phyloP scores from a whole-genome alignment of 2,888 invertebrate species.

The Mystacides longicornis region DNA sequence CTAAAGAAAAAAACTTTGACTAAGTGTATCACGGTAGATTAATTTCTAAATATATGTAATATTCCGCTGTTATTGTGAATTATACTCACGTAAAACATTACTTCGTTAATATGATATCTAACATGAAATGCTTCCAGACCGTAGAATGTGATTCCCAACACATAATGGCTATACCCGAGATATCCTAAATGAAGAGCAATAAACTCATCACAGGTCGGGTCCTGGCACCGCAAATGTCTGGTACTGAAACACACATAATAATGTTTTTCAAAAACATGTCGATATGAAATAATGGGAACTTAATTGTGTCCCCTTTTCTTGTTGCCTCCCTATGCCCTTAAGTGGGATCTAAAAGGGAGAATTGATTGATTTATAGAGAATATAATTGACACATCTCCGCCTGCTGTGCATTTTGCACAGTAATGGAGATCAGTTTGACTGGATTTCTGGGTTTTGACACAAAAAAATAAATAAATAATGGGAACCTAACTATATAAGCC shows the following conservation, averaged over 20 bases:
- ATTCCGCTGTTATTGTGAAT: no score
- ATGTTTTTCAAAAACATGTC: not conserved
- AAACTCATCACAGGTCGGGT: conserved; percentile 79
- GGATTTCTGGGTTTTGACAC: no score
- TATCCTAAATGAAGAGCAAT: conserved; percentile 84
- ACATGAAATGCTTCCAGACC: conserved; percentile 79
- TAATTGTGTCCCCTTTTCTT: not conserved
- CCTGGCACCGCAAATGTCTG: conserved; percentile 72
- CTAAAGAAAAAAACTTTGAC: no score
- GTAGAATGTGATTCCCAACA: conserved; percentile 75
- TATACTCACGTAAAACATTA: conserved; percentile 72
- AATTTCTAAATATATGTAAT: no score
- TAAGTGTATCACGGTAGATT: no score
- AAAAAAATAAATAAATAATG: no score
- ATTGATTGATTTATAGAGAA: no score
- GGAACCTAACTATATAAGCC: no score
- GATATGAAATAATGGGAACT: not conserved
- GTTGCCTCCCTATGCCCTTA: no score
- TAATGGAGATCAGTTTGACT: no score
- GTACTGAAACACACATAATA: conserved; percentile 48
- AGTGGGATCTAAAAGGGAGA: no score
- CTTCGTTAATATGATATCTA: conserved; percentile 74
- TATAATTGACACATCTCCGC: not conserved
- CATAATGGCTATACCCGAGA: conserved; percentile 81
- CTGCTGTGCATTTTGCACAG: no score